Percentiles rank a stretch among this genome's conserved stretches.
Conservation (phyloP, 2,113 vertebrate genomes). For the Rhizomys pruinosus region DNA sequence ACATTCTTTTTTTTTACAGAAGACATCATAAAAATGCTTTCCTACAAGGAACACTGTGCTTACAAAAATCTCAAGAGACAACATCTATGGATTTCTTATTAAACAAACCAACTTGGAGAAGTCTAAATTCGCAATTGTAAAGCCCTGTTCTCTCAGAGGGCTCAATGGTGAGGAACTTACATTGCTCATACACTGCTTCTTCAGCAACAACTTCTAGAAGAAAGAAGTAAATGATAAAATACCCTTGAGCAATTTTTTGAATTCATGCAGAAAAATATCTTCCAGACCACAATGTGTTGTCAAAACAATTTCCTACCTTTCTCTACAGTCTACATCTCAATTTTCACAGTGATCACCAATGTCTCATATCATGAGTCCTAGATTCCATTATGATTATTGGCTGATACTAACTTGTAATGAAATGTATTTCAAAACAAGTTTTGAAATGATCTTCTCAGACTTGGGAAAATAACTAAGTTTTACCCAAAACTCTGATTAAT, state of each 20-base stretch:
- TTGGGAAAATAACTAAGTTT: background rate
- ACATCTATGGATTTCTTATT: background rate
- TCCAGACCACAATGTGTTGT: conserved; percentile 41
- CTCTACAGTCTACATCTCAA: conserved; percentile 43
- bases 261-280: conserved; percentile 66
- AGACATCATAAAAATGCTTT: background rate
- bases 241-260: conserved; percentile 53
- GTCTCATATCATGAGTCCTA: background rate
- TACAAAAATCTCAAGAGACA: background rate
- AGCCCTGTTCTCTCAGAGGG: background rate
- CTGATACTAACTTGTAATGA: background rate
- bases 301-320: conserved; percentile 54
- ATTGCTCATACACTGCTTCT: conserved; percentile 57
- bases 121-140: conserved; percentile 18
- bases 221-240: conserved; percentile 61
- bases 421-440: background rate
- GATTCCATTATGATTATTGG: background rate
- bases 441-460: background rate
- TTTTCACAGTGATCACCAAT: background rate
- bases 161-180: background rate
- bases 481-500: background rate
- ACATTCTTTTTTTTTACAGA: background rate
- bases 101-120: background rate
- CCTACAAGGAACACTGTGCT: background rate
- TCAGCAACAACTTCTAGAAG: conserved; percentile 60